Percentiles rank a stretch among this genome's conserved stretches.
These are phyloP conservation scores for Oikopleura dioica DNA, from an alignment of 23 tunicate genomes.

Conservation along the genomic window DNA sequence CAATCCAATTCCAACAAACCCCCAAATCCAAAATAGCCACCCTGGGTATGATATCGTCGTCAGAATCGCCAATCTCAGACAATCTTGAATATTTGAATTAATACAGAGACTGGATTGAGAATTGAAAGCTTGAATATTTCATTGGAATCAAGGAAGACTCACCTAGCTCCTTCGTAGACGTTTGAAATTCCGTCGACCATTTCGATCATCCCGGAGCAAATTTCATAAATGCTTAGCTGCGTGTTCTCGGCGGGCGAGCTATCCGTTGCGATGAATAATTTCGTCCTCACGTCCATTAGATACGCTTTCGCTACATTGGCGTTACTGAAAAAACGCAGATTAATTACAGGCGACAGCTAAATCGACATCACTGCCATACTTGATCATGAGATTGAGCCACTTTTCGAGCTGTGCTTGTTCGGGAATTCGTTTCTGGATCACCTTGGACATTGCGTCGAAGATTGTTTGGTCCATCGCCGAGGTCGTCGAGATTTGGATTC, in stretches of 20 bases:
- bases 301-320: not conserved
- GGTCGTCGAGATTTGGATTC: too few species aligned
- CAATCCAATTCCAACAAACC: too few species aligned
- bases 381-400: not conserved
- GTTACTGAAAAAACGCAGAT: not conserved
- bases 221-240: not conserved
- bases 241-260: not conserved
- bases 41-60: too few species aligned
- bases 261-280: not conserved
- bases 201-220: not conserved
- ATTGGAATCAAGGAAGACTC: not conserved
- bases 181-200: not conserved
- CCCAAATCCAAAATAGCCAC: too few species aligned
- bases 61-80: too few species aligned
- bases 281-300: not conserved
- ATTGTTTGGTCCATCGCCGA: constrained; percentile 4
- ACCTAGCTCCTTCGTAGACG: not conserved
- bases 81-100: too few species aligned
- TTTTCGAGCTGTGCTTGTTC: constrained; percentile 13
- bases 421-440: not conserved
- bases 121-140: too few species aligned
- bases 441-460: constrained; percentile 1
- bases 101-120: too few species aligned
- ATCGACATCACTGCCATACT: not conserved
- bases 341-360: too few species aligned